These are phyloP conservation scores for Tortrix viridana DNA, from an alignment of 2,888 invertebrate species.

Conservation along the genomic window DNA sequence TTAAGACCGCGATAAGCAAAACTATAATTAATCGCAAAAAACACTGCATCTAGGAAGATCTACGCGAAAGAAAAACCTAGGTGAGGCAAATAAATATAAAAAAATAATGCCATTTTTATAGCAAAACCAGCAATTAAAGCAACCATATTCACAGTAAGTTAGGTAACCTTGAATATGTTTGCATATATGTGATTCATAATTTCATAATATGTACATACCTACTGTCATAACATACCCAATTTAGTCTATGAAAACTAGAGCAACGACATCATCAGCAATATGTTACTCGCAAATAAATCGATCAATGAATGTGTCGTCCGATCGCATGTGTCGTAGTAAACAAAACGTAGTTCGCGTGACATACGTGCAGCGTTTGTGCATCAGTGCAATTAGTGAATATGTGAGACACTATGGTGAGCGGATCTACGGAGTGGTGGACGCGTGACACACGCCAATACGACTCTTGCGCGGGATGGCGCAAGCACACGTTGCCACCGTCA, in stretches of 20 bases:
- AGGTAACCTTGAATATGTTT: slow-evolving; percentile 19
- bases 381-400: slow-evolving; percentile 41
- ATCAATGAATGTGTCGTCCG: slow-evolving; percentile 33
- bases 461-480: slow-evolving; percentile 55
- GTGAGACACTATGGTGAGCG: slow-evolving; percentile 57
- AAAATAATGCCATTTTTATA: not conserved
- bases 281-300: slow-evolving; percentile 20
- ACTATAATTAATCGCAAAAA: slow-evolving; percentile 2
- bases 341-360: slow-evolving; percentile 36
- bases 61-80: not conserved
- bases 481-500: slow-evolving; percentile 61
- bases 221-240: not conserved
- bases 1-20: not conserved
- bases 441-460: slow-evolving; percentile 68
- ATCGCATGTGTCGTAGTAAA: slow-evolving; percentile 39
- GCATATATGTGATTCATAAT: too few relatives aligned
- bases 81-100: not conserved
- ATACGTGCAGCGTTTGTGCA: slow-evolving; percentile 33
- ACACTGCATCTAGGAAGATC: not conserved
- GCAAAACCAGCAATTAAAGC: not conserved
- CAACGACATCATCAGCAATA: slow-evolving; percentile 5
- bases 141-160: not conserved
- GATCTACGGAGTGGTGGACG: slow-evolving; percentile 54
- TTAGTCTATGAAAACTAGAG: slow-evolving; percentile 16
- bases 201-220: too few relatives aligned